Percentiles rank a stretch among this genome's conserved stretches.
Evolutionary conservation across 2,888 invertebrate species (phyloP).

Genomic region (Tiliacea citrago): DNA sequence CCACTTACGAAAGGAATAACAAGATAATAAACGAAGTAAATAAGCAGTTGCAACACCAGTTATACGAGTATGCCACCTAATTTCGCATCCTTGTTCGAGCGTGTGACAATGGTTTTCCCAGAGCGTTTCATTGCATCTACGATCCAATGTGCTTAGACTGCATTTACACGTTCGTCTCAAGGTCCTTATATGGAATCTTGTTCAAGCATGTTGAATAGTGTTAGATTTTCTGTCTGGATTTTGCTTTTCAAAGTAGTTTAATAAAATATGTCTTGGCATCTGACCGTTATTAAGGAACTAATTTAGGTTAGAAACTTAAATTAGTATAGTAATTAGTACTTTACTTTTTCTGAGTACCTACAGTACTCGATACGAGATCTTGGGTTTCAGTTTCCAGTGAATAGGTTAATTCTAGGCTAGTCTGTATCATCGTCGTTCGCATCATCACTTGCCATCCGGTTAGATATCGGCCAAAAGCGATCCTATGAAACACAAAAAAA

Average conservation of each 20-base stretch:
- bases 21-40: slow-evolving; percentile 34
- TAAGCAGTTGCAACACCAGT: slow-evolving; percentile 41
- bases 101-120: slow-evolving; percentile 64
- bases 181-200: slow-evolving; percentile 48
- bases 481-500: not conserved
- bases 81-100: slow-evolving; percentile 55
- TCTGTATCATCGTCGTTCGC: not conserved
- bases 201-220: not conserved
- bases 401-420: not conserved
- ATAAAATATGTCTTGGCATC: not conserved
- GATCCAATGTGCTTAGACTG: slow-evolving; percentile 35
- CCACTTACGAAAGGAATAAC: slow-evolving; percentile 2
- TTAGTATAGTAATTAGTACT: too few relatives aligned
- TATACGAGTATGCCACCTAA: slow-evolving; percentile 53
- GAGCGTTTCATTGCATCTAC: slow-evolving; percentile 46
- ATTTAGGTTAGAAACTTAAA: not conserved
- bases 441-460: not conserved
- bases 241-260: not conserved
- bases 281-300: not conserved
- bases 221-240: slow-evolving; percentile 4
- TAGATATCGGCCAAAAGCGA: not conserved
- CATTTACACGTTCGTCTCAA: slow-evolving; percentile 43
- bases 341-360: not conserved
- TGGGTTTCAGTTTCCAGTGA: not conserved
- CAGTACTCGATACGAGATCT: not conserved